Base-by-base conservation (phyloP, 2,888 invertebrate species). In the Hirtodrosophila trivittata region DNA sequence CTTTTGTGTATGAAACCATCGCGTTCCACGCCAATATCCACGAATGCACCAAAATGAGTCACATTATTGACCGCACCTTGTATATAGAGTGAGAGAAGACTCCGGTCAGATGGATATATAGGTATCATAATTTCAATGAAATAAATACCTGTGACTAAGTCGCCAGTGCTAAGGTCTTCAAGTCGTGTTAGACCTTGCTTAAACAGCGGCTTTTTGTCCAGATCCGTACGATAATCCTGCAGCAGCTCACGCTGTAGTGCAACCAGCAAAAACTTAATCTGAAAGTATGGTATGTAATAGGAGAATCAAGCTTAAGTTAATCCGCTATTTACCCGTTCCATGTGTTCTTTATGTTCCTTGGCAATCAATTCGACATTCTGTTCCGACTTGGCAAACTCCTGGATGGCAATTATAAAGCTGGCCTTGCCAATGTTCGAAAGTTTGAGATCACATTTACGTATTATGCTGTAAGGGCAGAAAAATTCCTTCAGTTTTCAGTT, bases 11-110 rank as follows among this genome's bases (percentile, higher is more conserved):
- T 93, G 7, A 96, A 91, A 0, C 95, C 96, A 87, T 94, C 92
- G 45, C 90, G 92, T 14, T 94, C 94, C 0, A 96, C 94, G 0
- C 96, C 96, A 70, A 96, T 93, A 88, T 98, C 98, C 0, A 97
- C 95, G 91, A 98, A 98, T 47, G 95, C 95, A 0, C 98, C 98
- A 90, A 98, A 98, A 66, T 96, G 95, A 0, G 96, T 96, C 0
- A 96, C 94, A 90, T 98, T 98, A 10, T 93, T 93, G 0, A 98
- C 95, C 1, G 94, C 93, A n/a, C 98, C 97, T 21, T 21, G 5
- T 21, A 5, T 21, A 21, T 5, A 21, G 18, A 21, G 90, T 70
- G 0, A 7, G 8, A n/a, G n/a, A n/a, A n/a, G n/a, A n/a, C n/a
- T n/a, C n/a, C n/a, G n/a, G n/a, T n/a, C n/a, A n/a, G n/a, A n/a